Percentiles rank a stretch among this genome's conserved stretches.
phyloP scores from a whole-genome alignment of 2,113 vertebrate species.

The Corythoichthys intestinalis region DNA sequence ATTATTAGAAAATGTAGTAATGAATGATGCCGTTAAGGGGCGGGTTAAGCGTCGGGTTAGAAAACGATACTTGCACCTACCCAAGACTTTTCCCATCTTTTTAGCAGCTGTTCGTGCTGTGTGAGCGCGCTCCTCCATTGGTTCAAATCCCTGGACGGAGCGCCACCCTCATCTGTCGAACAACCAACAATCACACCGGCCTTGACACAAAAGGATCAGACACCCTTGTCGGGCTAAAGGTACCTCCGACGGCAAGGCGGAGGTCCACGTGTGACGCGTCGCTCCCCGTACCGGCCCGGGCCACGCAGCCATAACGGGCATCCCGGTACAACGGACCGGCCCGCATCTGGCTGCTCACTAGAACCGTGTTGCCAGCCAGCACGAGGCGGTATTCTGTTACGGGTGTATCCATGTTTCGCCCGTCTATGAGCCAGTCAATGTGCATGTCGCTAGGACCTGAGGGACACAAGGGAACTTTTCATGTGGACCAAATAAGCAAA shows the following conservation, averaged over 20 bases:
- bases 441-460: constrained; percentile 79
- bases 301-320: constrained; percentile 79
- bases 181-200: constrained; percentile 14
- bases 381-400: constrained; percentile 66
- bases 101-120: constrained; percentile 82
- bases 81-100: constrained; percentile 83
- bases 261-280: constrained; percentile 72
- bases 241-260: constrained; percentile 70
- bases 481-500: constrained; percentile 22
- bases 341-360: constrained; percentile 85
- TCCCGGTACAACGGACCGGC: constrained; percentile 72
- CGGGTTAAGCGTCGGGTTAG: neutral
- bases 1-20: neutral
- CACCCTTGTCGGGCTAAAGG: neutral
- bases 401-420: constrained; percentile 68
- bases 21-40: neutral
- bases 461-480: constrained; percentile 49
- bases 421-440: constrained; percentile 84
- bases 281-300: constrained; percentile 71
- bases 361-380: constrained; percentile 67
- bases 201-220: neutral
- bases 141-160: constrained; percentile 75
- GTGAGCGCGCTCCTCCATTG: constrained; percentile 79
- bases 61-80: constrained; percentile 63
- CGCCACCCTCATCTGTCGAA: constrained; percentile 71